These are phyloP conservation scores for Brevimyrus niger DNA, from an alignment of 2,113 vertebrate species.

Conservation along the genomic window DNA sequence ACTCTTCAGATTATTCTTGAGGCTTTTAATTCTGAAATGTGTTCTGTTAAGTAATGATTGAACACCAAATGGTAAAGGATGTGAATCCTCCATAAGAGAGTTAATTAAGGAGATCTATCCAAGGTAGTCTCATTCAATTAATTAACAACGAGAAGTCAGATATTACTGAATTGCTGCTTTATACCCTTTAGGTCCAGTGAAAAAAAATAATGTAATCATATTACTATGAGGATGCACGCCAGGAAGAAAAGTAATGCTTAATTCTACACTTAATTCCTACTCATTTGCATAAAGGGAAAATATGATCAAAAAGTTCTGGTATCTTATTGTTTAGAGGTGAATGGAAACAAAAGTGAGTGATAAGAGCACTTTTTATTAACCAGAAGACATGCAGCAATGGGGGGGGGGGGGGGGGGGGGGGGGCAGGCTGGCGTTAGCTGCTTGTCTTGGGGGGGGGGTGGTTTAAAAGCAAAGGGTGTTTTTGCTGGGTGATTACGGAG, in stretches of 20 bases:
- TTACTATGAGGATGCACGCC: neutral
- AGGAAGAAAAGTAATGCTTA: neutral
- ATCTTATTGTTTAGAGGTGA: neutral
- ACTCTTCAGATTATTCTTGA: neutral
- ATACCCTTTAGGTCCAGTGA: neutral
- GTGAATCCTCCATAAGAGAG: neutral
- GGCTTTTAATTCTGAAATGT: neutral
- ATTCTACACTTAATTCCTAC: neutral
- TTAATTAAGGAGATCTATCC: constrained; percentile 2
- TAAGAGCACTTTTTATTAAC: neutral
- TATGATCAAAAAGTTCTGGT: neutral
- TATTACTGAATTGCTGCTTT: neutral
- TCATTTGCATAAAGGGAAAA: neutral
- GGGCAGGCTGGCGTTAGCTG: too few species aligned
- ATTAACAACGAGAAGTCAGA: neutral
- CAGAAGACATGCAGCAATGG: neutral
- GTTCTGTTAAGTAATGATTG: neutral
- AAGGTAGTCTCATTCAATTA: neutral
- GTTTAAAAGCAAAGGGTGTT: too few species aligned
- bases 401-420: neutral
- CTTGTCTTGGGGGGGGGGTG: too few species aligned
- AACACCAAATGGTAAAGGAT: neutral
- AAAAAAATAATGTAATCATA: neutral
- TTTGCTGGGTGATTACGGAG: too few species aligned
- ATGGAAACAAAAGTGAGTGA: neutral